Percentiles rank a stretch among this genome's conserved stretches.
Evolutionary conservation across 1,140 invertebrate species (phyloP).

Genomic region (Papilio machaon): DNA sequence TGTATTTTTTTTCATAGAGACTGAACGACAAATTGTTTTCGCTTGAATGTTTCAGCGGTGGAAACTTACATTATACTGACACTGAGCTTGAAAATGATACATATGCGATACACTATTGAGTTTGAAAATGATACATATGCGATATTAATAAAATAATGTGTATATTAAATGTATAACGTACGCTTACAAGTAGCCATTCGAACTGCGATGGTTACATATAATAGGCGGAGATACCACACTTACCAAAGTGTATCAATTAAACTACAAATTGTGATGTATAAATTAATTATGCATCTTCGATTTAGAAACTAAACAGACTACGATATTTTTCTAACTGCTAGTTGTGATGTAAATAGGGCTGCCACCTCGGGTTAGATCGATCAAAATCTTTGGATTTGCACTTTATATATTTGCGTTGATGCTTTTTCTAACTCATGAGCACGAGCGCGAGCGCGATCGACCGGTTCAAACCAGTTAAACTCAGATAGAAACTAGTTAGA

Average conservation of each 20-base stretch:
- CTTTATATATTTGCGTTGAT: neutral
- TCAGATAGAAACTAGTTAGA: too few species aligned
- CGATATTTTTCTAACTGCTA: slow-evolving; percentile 54
- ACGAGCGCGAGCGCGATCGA: too few species aligned
- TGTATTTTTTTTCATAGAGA: neutral
- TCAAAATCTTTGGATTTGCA: neutral
- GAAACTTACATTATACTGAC: neutral
- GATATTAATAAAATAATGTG: slow-evolving; percentile 67
- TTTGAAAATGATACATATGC: slow-evolving; percentile 62
- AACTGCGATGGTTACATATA: slow-evolving; percentile 78
- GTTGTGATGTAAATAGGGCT: slow-evolving; percentile 58
- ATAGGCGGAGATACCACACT: slow-evolving; percentile 80
- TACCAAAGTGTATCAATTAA: slow-evolving; percentile 79
- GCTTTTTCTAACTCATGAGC: neutral
- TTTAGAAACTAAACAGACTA: slow-evolving; percentile 67
- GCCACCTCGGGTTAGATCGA: neutral
- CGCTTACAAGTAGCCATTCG: slow-evolving; percentile 77
- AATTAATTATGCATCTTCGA: slow-evolving; percentile 74
- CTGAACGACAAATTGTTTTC: neutral
- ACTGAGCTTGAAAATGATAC: slow-evolving; percentile 57
- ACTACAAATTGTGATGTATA: slow-evolving; percentile 79
- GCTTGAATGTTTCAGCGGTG: neutral
- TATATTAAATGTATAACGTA: slow-evolving; percentile 75
- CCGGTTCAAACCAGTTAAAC: too few species aligned
- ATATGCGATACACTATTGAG: slow-evolving; percentile 61